Evolutionary conservation across 2,888 invertebrate species (phyloP).

Genomic region (Conistra vaccinii): DNA sequence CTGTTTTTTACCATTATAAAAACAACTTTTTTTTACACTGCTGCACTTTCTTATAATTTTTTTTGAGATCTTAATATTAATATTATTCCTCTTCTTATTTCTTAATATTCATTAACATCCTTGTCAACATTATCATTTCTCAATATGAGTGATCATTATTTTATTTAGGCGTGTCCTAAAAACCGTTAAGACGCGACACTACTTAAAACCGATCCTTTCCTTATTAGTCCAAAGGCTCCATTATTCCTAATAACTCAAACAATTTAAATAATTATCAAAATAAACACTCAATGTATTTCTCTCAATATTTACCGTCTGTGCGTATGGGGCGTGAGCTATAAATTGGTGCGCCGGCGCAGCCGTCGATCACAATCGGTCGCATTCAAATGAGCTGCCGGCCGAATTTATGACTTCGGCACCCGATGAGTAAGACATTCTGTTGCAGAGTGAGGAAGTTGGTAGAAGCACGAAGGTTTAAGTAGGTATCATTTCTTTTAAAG

Average conservation of each 20-base stretch:
- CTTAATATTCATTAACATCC: too few relatives aligned
- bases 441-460: conserved; percentile 57
- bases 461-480: too few relatives aligned
- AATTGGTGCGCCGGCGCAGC: conserved; percentile 76
- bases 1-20: too few relatives aligned
- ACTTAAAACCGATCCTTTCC: background rate
- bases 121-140: too few relatives aligned
- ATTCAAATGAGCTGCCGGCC: conserved; percentile 86
- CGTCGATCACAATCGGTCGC: conserved; percentile 88
- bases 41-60: too few relatives aligned
- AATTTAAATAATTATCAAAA: conserved; percentile 55
- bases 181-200: background rate
- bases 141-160: background rate
- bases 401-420: conserved; percentile 83
- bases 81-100: too few relatives aligned
- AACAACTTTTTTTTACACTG: too few relatives aligned
- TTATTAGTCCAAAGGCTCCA: conserved; percentile 21
- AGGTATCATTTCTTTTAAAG: too few relatives aligned
- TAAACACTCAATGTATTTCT: conserved; percentile 50
- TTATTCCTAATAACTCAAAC: conserved; percentile 33
- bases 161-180: background rate
- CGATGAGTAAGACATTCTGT: conserved; percentile 85
- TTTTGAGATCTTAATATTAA: too few relatives aligned
- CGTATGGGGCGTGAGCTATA: conserved; percentile 72
- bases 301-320: conserved; percentile 61